Evolutionary conservation across 1,140 invertebrate species (phyloP).

Genomic region (Cheumatopsyche charites): DNA sequence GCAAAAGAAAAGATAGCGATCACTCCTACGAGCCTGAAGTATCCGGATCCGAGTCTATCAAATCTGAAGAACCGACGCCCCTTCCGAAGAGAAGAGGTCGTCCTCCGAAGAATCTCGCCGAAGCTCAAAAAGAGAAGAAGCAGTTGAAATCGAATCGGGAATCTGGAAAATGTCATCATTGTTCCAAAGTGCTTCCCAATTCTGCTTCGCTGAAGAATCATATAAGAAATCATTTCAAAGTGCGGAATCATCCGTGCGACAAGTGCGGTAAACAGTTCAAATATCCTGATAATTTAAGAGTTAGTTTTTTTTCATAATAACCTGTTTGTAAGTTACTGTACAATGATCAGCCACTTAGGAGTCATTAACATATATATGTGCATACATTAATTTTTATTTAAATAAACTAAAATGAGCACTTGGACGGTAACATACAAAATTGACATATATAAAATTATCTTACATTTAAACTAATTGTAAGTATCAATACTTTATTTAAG

Average conservation of each 20-base stretch:
- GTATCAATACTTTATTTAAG: too few species aligned
- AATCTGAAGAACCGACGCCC: neutral
- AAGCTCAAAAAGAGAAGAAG: too few species aligned
- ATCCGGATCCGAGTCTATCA: neutral
- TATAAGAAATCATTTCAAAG: slow-evolving; percentile 38
- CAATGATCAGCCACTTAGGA: too few species aligned
- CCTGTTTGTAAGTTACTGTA: too few species aligned
- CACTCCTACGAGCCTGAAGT: neutral
- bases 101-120: too few species aligned
- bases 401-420: too few species aligned
- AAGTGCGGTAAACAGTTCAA: slow-evolving; percentile 46
- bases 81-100: neutral
- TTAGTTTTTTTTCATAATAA: too few species aligned
- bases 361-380: neutral
- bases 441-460: too few species aligned
- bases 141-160: neutral
- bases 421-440: too few species aligned
- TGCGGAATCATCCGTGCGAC: slow-evolving; percentile 43
- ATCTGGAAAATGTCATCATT: slow-evolving; percentile 30
- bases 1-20: too few species aligned
- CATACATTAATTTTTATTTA: too few species aligned
- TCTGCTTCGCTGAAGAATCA: slow-evolving; percentile 37
- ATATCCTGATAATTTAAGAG: slow-evolving; percentile 47
- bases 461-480: neutral
- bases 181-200: slow-evolving; percentile 37